Percentiles rank a stretch among this genome's conserved stretches.
Evolutionary conservation across 2,797 vertebrate species (phyloP).

Genomic region (Tapera naevia): DNA sequence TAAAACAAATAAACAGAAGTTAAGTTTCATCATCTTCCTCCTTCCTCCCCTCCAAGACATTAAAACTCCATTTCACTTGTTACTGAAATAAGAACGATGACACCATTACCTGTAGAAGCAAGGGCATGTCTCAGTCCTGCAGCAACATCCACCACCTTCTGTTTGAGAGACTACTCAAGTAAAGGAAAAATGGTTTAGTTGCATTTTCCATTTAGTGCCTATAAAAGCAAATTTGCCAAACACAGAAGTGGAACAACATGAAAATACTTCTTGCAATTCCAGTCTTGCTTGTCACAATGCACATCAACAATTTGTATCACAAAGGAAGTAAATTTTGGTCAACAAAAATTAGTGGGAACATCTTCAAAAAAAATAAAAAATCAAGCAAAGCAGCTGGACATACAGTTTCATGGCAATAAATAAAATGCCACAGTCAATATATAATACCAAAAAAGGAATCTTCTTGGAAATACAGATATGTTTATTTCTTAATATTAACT

Average conservation of each 20-base stretch:
- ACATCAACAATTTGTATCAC: neutral
- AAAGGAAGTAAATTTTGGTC: neutral
- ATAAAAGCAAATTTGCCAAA: neutral
- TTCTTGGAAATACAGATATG: neutral
- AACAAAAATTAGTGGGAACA: neutral
- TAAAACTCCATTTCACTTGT: neutral
- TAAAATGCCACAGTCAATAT: neutral
- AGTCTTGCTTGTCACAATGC: neutral
- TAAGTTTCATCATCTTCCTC: neutral
- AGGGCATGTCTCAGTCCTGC: slow-evolving; percentile 92
- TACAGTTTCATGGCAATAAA: neutral
- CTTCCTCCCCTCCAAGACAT: neutral
- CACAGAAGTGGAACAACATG: neutral
- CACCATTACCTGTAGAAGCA: slow-evolving; percentile 83
- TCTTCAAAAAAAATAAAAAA: neutral
- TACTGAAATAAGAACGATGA: neutral
- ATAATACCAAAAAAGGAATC: neutral
- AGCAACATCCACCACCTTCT: slow-evolving; percentile 81
- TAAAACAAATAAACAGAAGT: neutral
- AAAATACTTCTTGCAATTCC: neutral
- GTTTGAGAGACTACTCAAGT: slow-evolving; percentile 78
- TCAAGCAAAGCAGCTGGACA: neutral
- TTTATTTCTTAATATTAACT: neutral
- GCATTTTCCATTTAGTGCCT: neutral
- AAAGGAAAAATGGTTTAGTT: neutral